Evolutionary conservation across 2,113 vertebrate genomes (phyloP).

Genomic region (Gymnocephalus cernua): DNA sequence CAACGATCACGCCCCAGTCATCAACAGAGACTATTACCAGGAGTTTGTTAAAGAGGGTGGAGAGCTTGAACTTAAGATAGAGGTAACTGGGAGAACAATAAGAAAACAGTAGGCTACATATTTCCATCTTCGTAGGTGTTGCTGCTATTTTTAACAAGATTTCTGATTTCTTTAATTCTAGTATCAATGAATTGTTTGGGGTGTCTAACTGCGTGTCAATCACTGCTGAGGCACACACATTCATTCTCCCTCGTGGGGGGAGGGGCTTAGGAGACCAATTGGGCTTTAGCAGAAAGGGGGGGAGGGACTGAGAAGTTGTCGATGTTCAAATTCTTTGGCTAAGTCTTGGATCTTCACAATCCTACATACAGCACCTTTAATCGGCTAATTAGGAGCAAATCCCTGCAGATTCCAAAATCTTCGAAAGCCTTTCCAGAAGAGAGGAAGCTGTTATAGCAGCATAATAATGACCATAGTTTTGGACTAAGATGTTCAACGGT

Average conservation of each 20-base stretch:
- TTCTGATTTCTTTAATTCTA: background rate
- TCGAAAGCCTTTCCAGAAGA: background rate
- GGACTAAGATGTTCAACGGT: background rate
- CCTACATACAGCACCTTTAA: too few relatives aligned
- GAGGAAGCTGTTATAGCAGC: background rate
- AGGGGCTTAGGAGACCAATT: too few relatives aligned
- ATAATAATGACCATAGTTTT: background rate
- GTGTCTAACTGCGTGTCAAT: too few relatives aligned
- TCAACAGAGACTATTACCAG: constrained; percentile 83
- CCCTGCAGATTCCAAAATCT: background rate
- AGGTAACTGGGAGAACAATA: constrained; percentile 70
- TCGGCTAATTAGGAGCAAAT: too few relatives aligned
- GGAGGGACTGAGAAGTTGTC: too few relatives aligned
- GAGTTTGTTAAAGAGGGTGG: constrained; percentile 85
- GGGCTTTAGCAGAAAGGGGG: too few relatives aligned
- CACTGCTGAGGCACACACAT: too few relatives aligned
- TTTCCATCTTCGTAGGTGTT: background rate
- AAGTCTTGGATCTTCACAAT: too few relatives aligned
- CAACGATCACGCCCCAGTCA: constrained; percentile 85
- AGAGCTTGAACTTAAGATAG: constrained; percentile 70
- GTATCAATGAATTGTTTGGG: too few relatives aligned
- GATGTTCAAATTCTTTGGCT: too few relatives aligned
- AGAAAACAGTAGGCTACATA: background rate
- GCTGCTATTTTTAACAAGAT: background rate
- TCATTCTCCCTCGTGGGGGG: too few relatives aligned